Conservation (phyloP, 2,888 invertebrate species). For the Rotaria magnacalcarata region DNA sequence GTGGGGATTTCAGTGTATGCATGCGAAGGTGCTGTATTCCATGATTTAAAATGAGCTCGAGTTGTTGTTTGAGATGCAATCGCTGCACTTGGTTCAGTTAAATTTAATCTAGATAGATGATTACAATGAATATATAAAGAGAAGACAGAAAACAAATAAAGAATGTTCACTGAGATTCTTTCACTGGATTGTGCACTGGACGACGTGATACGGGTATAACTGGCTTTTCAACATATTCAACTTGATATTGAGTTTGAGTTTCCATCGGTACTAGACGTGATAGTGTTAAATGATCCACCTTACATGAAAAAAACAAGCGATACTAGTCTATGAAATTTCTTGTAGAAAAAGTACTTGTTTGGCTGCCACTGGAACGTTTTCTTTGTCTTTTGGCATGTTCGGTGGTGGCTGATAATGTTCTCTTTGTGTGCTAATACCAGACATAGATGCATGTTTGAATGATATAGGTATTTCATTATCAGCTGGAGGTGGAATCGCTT, state of each 20-base stretch:
- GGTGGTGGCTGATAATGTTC: slow-evolving; percentile 33
- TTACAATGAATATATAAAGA: neutral
- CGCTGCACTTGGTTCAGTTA: neutral
- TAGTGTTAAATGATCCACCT: too few relatives aligned
- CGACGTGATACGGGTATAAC: neutral
- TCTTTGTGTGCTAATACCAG: neutral
- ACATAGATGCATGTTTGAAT: neutral
- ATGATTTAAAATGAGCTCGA: slow-evolving; percentile 40
- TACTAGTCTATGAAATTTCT: too few relatives aligned
- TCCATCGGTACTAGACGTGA: neutral
- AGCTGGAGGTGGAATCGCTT: neutral
- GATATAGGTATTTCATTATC: neutral
- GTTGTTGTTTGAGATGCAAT: slow-evolving; percentile 32
- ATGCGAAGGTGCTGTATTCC: neutral
- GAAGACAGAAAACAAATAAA: neutral
- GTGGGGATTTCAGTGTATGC: slow-evolving; percentile 37
- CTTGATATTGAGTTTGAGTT: slow-evolving; percentile 14
- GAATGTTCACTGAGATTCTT: neutral
- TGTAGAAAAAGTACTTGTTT: neutral
- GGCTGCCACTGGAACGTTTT: neutral
- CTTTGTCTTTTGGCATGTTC: too few relatives aligned
- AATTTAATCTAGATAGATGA: neutral
- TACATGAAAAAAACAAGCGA: too few relatives aligned
- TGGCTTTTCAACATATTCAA: slow-evolving; percentile 2
- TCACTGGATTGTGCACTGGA: neutral